These are phyloP conservation scores for Allophyes oxyacanthae DNA, from an alignment of 2,888 invertebrate species.

Conservation along the genomic window DNA sequence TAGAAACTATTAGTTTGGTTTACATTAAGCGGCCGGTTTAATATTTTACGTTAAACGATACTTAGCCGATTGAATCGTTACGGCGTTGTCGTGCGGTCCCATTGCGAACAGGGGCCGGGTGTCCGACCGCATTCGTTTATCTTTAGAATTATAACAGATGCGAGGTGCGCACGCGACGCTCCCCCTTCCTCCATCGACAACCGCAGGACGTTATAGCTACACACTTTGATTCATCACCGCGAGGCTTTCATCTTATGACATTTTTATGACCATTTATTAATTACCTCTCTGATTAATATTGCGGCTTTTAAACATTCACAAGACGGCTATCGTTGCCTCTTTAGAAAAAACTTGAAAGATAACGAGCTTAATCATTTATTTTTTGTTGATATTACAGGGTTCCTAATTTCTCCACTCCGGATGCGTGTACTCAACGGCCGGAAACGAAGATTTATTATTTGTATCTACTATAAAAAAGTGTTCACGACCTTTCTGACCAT, in stretches of 20 bases:
- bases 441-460: conserved; percentile 70
- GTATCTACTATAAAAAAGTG: conserved; percentile 66
- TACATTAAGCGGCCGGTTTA: conserved; percentile 11
- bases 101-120: conserved; percentile 48
- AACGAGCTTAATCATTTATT: conserved; percentile 41
- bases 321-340: conserved; percentile 27
- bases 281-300: conserved; percentile 47
- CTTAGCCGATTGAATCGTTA: conserved; percentile 29
- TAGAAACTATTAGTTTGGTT: conserved; percentile 23
- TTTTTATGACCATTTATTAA: conserved; percentile 52
- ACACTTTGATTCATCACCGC: conserved; percentile 59
- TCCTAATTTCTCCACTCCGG: conserved; percentile 60
- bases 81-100: conserved; percentile 36
- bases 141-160: conserved; percentile 63
- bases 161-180: conserved; percentile 65
- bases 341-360: conserved; percentile 34
- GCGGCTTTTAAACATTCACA: conserved; percentile 35
- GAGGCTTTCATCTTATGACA: conserved; percentile 54
- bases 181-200: conserved; percentile 47
- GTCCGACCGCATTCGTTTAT: conserved; percentile 58
- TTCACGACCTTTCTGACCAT: conserved; percentile 61
- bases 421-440: conserved; percentile 56
- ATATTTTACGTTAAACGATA: conserved; percentile 32
- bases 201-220: conserved; percentile 48
- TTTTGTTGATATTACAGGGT: conserved; percentile 44